A percentile compares a stretch with the other conserved stretches of the same genome.
Conservation (phyloP, 2,113 vertebrate species). For the Corapipo altera region DNA sequence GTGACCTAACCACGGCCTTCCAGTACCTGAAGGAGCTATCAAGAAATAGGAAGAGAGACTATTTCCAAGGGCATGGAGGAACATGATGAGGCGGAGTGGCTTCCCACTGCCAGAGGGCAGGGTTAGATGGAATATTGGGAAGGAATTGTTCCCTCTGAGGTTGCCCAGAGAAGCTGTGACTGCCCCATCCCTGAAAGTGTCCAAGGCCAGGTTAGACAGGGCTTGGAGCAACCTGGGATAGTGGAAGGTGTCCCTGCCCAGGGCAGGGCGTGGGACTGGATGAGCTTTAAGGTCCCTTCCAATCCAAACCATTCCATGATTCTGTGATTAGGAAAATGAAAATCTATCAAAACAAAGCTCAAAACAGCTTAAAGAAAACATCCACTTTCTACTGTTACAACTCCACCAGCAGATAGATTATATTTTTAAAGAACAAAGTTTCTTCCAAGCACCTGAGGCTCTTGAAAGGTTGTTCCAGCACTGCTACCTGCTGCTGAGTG, state of each 20-base stretch:
- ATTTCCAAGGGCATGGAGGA: not conserved
- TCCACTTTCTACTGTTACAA: not conserved
- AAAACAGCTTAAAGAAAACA: not conserved
- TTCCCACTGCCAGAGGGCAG: not conserved
- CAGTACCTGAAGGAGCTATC: not conserved
- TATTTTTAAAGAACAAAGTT: not conserved
- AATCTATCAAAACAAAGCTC: not conserved
- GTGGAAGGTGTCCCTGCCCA: not conserved
- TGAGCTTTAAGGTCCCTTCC: not conserved
- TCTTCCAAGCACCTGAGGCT: not conserved
- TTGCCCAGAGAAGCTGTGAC: not conserved
- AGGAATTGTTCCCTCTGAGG: not conserved
- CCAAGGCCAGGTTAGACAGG: not conserved
- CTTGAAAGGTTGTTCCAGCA: not conserved
- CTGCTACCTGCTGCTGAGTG: not conserved
- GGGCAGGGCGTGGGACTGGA: not conserved
- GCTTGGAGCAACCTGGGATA: not conserved
- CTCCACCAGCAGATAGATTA: not conserved
- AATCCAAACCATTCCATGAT: not conserved
- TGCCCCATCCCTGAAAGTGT: not conserved
- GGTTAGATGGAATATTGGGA: not conserved
- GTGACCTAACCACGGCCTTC: not conserved
- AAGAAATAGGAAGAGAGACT: not conserved
- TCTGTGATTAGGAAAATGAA: accelerated
- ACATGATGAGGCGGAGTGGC: not conserved